Evolutionary conservation across 2,797 vertebrate species (phyloP), one percentile per base, ranked within the genome.

Genomic region (Gymnocypris eckloni): DNA sequence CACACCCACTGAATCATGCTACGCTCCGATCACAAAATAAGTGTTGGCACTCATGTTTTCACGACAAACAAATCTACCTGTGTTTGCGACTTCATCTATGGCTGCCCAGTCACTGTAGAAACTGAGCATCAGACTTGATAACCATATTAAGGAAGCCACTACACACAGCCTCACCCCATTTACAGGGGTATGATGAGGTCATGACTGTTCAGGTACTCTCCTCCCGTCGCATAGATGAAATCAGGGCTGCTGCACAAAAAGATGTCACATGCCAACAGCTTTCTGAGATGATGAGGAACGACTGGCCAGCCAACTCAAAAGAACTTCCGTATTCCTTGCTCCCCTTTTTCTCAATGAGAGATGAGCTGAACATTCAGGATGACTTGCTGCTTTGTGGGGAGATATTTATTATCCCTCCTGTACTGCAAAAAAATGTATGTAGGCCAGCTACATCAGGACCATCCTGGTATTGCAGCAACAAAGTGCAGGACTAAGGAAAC

Each of bases 71-170:
- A 70, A 22, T 0, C 28, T 28, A 28, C 28, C 28, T 28, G 28
- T 28, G 28, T 28, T 28, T 70, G 18, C 67, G 18, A 70, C 5
- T 70, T 41, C 10, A 70, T 70, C n/a, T 37, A 79, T 16, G 2
- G 18, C 39, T 25, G 12, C 7, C 15, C 66, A 1, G 67, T 69
- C 37, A 41, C 67, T 39, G 18, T 69, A 69, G 33, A 69, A 41
- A 85, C 83, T 39, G 79, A 79, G 43, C 66, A 85, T 45, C 79
- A 72, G 28, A 12, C 22, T 25, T 59, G 0, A 50, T 86, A 25
- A 73, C 84, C 6, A 84, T 64, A 22, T 78, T 84, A 54, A 79
- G 20, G 28, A 86, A 86, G 37, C 43, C 61, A 11, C 83, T 83
- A 1, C 83, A 87, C 75, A 84, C 77, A 2, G 77, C 86, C 3